Conservation (phyloP, 2,113 vertebrate species). For the Coturnix japonica region DNA sequence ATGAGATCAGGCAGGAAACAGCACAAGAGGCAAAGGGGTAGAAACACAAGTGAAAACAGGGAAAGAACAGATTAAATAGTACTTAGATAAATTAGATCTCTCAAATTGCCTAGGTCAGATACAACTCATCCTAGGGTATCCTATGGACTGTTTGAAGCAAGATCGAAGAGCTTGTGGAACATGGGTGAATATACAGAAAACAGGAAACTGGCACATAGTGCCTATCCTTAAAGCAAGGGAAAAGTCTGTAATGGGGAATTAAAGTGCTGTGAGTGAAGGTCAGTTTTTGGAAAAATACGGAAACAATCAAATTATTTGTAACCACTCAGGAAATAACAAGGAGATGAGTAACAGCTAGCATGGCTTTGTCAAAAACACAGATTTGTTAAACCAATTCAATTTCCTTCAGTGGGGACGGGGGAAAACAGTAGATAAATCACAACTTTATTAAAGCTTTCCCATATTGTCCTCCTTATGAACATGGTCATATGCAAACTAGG, state of each 20-base stretch:
- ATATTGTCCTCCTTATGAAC: background rate
- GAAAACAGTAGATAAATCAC: constrained; percentile 48
- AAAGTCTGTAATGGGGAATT: constrained; percentile 28
- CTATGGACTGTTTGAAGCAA: background rate
- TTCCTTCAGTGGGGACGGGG: constrained; percentile 48
- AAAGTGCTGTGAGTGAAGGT: constrained; percentile 53
- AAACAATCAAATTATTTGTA: constrained; percentile 71
- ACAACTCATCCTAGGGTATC: background rate
- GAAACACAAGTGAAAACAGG: constrained; percentile 39
- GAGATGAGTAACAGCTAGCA: constrained; percentile 67
- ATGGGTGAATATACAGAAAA: background rate
- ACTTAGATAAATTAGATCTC: constrained; percentile 34
- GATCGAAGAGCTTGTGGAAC: background rate
- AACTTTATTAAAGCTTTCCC: constrained; percentile 56
- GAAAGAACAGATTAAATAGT: constrained; percentile 38
- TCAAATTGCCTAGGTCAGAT: constrained; percentile 4
- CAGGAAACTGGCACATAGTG: background rate
- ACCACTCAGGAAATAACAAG: constrained; percentile 71
- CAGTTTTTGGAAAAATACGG: constrained; percentile 61
- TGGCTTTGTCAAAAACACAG: constrained; percentile 60
- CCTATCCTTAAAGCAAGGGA: background rate
- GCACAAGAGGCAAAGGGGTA: background rate
- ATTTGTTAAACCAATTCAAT: constrained; percentile 72
- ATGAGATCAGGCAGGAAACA: constrained; percentile 25
- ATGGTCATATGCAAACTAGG: background rate